These are phyloP conservation scores for Bungarus multicinctus DNA, from an alignment of 2,113 vertebrate species.

Conservation along the genomic window DNA sequence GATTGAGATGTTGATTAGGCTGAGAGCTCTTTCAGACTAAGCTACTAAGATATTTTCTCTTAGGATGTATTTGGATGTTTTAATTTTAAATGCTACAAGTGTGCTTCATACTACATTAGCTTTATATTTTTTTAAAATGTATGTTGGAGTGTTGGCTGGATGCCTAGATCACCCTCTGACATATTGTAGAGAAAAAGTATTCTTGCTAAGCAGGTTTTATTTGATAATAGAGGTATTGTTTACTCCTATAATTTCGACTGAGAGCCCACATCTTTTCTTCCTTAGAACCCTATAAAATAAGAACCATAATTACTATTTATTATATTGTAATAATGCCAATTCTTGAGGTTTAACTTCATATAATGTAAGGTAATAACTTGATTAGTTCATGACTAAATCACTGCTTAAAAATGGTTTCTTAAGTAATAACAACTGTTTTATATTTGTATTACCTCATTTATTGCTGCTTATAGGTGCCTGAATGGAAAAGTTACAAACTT, in stretches of 20 bases:
- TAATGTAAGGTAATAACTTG: background rate
- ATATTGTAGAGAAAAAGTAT: background rate
- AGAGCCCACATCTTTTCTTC: background rate
- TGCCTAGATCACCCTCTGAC: background rate
- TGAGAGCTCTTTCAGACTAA: background rate
- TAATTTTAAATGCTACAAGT: background rate
- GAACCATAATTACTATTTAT: background rate
- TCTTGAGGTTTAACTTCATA: background rate
- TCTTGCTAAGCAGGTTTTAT: background rate
- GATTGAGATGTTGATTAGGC: background rate
- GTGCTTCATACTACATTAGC: background rate
- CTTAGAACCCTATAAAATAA: background rate
- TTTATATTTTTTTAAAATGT: background rate
- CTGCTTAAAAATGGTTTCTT: background rate
- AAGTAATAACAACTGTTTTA: background rate
- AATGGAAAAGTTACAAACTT: background rate
- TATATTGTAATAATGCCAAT: background rate
- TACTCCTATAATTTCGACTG: background rate
- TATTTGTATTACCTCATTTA: background rate
- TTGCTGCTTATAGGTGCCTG: background rate
- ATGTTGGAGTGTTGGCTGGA: background rate
- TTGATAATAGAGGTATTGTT: background rate
- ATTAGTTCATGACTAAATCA: background rate
- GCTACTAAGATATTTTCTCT: background rate
- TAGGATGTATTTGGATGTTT: background rate